Conservation (phyloP, 2,888 invertebrate genomes). For the Pelosia muscerda region DNA sequence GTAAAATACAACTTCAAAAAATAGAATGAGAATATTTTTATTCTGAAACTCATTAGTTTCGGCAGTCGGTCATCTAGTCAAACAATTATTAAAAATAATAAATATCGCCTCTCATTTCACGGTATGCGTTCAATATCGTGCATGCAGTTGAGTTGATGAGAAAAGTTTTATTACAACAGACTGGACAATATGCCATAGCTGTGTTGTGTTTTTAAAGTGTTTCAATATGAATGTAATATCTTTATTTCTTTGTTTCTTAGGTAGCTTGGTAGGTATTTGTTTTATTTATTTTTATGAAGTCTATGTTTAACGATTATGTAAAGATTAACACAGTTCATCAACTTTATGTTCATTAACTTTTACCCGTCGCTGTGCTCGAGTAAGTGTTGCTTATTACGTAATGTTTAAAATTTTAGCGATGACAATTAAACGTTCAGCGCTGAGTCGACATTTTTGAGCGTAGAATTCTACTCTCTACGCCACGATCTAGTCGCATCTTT, state of each 20-base stretch:
- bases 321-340: no score
- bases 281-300: neutral
- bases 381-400: no score
- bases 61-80: neutral
- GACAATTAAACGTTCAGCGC: no score
- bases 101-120: conserved; percentile 49
- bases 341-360: no score
- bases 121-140: conserved; percentile 52
- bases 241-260: conserved; percentile 28
- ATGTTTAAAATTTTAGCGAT: no score
- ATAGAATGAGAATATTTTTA: neutral
- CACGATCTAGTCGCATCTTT: no score
- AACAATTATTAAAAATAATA: conserved; percentile 12
- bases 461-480: no score
- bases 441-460: no score
- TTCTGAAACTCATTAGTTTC: neutral
- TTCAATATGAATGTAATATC: conserved; percentile 38
- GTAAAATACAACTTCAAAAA: neutral
- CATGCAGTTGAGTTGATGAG: conserved; percentile 34
- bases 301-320: no score
- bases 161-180: conserved; percentile 43
- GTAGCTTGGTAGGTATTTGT: conserved; percentile 19
- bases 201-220: conserved; percentile 22
- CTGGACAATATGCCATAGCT: conserved; percentile 20
- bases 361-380: no score